Evolutionary conservation across 2,888 invertebrate species (phyloP).

Genomic region (Melanophora roralis): DNA sequence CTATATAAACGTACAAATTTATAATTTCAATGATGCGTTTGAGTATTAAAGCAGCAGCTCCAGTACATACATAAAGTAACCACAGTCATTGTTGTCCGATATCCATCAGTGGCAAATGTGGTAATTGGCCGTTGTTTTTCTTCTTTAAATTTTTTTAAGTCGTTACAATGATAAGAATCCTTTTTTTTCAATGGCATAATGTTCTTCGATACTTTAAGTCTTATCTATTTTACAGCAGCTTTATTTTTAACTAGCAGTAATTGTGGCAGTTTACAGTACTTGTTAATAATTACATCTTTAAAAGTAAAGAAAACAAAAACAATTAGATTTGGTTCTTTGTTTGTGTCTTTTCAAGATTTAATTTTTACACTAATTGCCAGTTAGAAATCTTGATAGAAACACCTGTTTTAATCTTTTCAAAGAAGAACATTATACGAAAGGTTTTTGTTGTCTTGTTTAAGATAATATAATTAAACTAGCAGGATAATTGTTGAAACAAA

Average conservation of each 20-base stretch:
- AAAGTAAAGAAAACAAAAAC: not conserved
- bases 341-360: slow-evolving; percentile 30
- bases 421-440: not conserved
- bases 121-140: not conserved
- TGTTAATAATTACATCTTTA: slow-evolving; percentile 27
- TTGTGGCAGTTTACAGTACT: slow-evolving; percentile 3
- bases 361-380: slow-evolving; percentile 36
- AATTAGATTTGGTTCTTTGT: not conserved
- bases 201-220: not conserved
- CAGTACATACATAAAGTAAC: slow-evolving; percentile 49
- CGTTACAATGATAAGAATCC: slow-evolving; percentile 27
- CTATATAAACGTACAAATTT: no score
- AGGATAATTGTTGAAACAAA: no score
- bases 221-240: not conserved
- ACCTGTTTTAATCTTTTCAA: slow-evolving; percentile 32
- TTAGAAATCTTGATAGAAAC: slow-evolving; percentile 28
- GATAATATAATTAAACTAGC: not conserved
- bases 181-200: slow-evolving; percentile 1
- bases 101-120: slow-evolving; percentile 44
- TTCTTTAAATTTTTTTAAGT: no score
- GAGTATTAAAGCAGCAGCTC: slow-evolving; percentile 15
- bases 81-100: slow-evolving; percentile 50
- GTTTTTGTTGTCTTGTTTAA: not conserved
- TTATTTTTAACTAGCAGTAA: not conserved
- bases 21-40: slow-evolving; percentile 29